Base-by-base conservation (phyloP, 2,797 vertebrate species). In the Sternarchorhynchus goeldii region DNA sequence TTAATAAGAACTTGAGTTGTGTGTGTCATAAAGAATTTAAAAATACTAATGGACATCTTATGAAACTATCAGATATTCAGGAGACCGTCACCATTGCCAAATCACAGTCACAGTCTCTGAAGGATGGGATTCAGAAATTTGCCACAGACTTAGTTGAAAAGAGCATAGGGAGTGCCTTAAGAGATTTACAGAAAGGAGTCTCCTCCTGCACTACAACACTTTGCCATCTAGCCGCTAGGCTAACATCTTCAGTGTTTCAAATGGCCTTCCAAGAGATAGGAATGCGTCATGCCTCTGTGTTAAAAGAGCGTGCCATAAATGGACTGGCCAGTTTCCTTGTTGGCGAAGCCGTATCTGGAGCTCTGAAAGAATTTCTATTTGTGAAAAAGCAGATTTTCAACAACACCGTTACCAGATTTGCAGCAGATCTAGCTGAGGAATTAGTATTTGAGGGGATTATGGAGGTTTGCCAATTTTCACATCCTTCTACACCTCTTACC, bases 401-500 rank as follows among this genome's bases (percentile, higher is more conserved):
- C 81, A 95, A 91, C 79, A 94, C 96, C 0, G 95, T 98, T 36
- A 91, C 96, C 0, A 89, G 89, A 5, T 99, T 99, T 73, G 97
- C 98, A 3, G 93, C 96, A 5, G 96, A 99, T 84, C 92, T 99
- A 21, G 95, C 97, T 1, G 98, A 99, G 87, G 97, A 99, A 55
- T 93, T 99, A 73, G 93, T 99, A 73, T 99, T 99, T 89, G 98
- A 99, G 90, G 97, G 97, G 50, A 96, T 99, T 57, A 99, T 99
- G 98, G 98, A 99, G 89, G 98, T 99, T 0, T 99, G 97, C 85
- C 98, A 99, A 86, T 99, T 99, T 89, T 98, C 97, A 0, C 95
- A 95, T 84, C 95, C 96, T 6, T 94, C 95, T 0, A 96, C 96
- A 7, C 95, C 95, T 76, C 89, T 92, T 17, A 92, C 91, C 67